phyloP scores from a whole-genome alignment of 2,797 vertebrate species.

The Trachops cirrhosus region DNA sequence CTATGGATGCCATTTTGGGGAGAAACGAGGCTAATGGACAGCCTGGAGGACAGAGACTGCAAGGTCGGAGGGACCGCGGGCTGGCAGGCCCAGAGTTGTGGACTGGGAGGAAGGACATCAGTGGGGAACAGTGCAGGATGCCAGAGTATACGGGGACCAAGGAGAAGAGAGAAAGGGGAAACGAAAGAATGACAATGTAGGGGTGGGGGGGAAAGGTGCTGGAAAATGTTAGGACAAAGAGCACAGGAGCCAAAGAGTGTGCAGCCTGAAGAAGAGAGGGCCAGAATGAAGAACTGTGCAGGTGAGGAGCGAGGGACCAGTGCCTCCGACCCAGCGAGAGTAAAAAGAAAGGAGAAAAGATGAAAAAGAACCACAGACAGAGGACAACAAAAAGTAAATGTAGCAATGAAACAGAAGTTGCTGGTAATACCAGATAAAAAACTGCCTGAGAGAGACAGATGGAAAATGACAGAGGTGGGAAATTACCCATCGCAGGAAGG shows the following conservation, averaged over 20 bases:
- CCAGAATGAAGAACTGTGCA: rapidly evolving
- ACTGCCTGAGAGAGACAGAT: not conserved
- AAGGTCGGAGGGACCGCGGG: too few relatives aligned
- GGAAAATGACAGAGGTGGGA: not conserved
- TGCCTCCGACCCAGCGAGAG: not conserved
- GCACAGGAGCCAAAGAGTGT: rapidly evolving
- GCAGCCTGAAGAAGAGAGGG: not conserved
- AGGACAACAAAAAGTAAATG: not conserved
- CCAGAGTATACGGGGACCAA: rapidly evolving
- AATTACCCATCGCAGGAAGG: not conserved
- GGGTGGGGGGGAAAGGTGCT: rapidly evolving
- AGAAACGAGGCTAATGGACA: not conserved
- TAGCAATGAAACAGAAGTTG: not conserved
- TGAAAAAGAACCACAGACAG: not conserved
- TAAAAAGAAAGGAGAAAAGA: not conserved
- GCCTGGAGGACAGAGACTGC: rapidly evolving
- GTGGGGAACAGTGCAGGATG: rapidly evolving
- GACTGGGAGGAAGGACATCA: not conserved
- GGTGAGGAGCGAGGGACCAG: rapidly evolving
- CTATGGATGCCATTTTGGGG: rapidly evolving
- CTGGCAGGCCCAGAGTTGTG: not conserved
- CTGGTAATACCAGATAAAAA: not conserved
- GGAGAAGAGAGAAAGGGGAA: rapidly evolving
- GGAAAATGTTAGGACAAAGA: not conserved
- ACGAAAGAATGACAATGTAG: not conserved